These are phyloP conservation scores for Solea senegalensis DNA, from an alignment of 2,113 vertebrate genomes.

Conservation along the genomic window DNA sequence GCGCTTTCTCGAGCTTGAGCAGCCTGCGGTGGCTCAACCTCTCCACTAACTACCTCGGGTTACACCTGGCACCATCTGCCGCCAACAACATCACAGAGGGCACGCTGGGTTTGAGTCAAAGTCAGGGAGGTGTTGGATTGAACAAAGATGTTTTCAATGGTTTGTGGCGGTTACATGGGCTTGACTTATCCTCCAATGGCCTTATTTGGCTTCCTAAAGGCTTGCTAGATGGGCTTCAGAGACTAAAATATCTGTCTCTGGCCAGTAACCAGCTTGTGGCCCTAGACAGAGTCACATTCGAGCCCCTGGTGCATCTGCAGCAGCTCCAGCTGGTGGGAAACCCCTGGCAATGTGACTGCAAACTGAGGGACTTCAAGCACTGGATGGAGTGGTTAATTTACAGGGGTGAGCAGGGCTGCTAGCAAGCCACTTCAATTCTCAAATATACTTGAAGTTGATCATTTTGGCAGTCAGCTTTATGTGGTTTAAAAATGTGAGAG, in stretches of 20 bases:
- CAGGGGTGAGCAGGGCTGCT: conserved; percentile 81
- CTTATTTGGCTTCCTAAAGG: conserved; percentile 85
- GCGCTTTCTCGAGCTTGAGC: conserved; percentile 85
- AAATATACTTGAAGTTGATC: conserved; percentile 13
- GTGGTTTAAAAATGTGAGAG: neutral
- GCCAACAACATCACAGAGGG: conserved; percentile 81
- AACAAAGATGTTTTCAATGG: conserved; percentile 87
- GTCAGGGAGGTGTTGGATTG: conserved; percentile 76
- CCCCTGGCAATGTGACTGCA: conserved; percentile 95
- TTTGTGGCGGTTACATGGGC: conserved; percentile 79
- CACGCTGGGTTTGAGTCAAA: conserved; percentile 79
- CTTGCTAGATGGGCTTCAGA: conserved; percentile 86
- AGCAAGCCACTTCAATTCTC: conserved; percentile 13
- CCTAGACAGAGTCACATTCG: conserved; percentile 88
- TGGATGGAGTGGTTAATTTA: conserved; percentile 97
- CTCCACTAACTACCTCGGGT: conserved; percentile 91
- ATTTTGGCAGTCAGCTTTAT: neutral
- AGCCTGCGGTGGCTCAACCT: conserved; percentile 89
- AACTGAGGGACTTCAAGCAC: conserved; percentile 91
- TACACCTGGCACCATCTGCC: conserved; percentile 74
- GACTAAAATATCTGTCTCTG: conserved; percentile 88
- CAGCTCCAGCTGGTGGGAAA: conserved; percentile 89
- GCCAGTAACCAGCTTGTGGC: conserved; percentile 86
- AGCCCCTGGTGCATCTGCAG: conserved; percentile 86
- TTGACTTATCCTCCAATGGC: conserved; percentile 91